Evolutionary conservation across 2,888 invertebrate genomes (phyloP).

Genomic region (Scaptodrosophila latifasciaeformis): DNA sequence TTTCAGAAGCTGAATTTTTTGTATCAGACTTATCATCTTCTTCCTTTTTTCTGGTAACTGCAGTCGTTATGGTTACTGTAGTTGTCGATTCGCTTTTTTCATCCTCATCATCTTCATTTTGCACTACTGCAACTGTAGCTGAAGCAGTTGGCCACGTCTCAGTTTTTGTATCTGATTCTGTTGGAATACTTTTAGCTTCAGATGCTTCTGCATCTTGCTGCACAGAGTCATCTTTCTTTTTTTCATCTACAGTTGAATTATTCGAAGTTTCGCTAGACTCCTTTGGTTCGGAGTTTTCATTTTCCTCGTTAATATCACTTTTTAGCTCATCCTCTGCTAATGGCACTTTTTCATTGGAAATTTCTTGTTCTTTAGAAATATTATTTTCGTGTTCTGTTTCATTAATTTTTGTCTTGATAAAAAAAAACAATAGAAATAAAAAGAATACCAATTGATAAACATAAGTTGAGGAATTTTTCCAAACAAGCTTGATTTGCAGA

Average conservation of each 20-base stretch:
- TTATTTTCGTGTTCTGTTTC: slow-evolving; percentile 15
- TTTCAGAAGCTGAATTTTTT: not conserved
- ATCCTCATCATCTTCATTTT: not conserved
- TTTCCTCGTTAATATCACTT: too few species aligned
- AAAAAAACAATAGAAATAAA: not conserved
- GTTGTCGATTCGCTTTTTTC: not conserved
- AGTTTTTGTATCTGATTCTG: too few species aligned
- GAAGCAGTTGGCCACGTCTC: too few species aligned
- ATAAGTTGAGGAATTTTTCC: too few species aligned
- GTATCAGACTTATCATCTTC: not conserved
- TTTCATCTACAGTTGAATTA: slow-evolving; percentile 12
- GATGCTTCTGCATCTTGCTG: slow-evolving; percentile 6
- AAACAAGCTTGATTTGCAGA: not conserved
- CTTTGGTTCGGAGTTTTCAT: slow-evolving; percentile 7
- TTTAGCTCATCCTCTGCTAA: too few species aligned
- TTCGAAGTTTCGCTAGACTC: slow-evolving; percentile 13
- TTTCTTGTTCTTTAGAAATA: too few species aligned
- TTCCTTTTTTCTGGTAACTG: not conserved
- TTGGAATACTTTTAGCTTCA: not conserved
- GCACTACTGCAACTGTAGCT: too few species aligned
- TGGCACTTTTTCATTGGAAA: too few species aligned
- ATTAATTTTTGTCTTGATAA: slow-evolving; percentile 22
- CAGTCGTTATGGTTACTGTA: not conserved
- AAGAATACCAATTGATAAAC: not conserved
- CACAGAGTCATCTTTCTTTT: slow-evolving; percentile 7